Conservation (phyloP, 2,797 vertebrate genomes). For the Phrynocephalus guinanensis region DNA sequence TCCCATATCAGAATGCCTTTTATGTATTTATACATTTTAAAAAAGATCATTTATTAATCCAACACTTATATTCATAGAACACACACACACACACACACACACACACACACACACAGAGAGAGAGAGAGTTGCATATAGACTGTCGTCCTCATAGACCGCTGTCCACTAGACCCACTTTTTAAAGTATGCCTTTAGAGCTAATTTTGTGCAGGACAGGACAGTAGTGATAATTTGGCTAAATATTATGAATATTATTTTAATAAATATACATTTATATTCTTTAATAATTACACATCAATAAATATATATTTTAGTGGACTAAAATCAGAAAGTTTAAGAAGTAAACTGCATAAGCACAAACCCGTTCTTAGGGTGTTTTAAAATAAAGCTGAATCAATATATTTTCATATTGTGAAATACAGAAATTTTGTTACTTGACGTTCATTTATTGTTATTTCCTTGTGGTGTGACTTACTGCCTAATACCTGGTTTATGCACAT, state of each 20-base stretch:
- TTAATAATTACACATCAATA: background rate
- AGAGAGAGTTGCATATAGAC: background rate
- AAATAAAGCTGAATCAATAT: slow-evolving; percentile 8
- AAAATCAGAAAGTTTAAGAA: background rate
- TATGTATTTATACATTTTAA: too few relatives aligned
- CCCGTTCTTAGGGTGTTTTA: background rate
- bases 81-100: too few relatives aligned
- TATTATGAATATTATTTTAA: slow-evolving; percentile 7
- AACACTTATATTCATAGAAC: background rate
- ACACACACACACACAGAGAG: too few relatives aligned
- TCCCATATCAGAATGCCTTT: background rate
- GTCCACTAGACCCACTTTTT: background rate
- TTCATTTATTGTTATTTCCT: background rate
- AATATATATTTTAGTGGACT: background rate
- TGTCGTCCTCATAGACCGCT: background rate
- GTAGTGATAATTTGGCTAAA: background rate
- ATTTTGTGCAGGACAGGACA: background rate
- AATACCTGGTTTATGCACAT: background rate
- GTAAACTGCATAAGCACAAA: background rate
- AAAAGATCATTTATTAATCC: background rate
- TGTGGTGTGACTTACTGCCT: background rate
- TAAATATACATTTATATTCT: background rate
- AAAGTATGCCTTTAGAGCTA: background rate
- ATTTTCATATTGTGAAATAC: background rate
- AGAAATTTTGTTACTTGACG: slow-evolving; percentile 3